phyloP scores from a whole-genome alignment of 2,888 invertebrate genomes.

The Cinara cedri region DNA sequence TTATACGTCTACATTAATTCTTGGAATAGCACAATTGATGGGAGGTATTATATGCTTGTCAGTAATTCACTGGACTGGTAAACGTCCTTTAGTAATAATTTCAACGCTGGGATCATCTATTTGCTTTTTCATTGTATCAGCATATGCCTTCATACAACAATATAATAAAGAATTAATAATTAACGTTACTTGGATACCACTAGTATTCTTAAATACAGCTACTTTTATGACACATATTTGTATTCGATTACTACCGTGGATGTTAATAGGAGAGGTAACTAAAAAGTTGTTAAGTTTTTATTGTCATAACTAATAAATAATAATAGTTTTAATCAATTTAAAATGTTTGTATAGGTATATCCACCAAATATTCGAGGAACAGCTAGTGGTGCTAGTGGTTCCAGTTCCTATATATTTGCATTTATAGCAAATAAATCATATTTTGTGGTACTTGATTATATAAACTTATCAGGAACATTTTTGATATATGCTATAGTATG shows the following conservation, averaged over 20 bases:
- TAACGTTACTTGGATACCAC: constrained; percentile 70
- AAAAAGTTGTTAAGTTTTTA: no score
- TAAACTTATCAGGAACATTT: constrained; percentile 60
- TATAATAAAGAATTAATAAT: constrained; percentile 58
- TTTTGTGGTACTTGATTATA: constrained; percentile 58
- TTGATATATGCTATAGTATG: constrained; percentile 62
- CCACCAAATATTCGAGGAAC: constrained; percentile 73
- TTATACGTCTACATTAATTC: constrained; percentile 75
- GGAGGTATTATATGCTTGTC: constrained; percentile 72
- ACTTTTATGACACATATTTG: constrained; percentile 75
- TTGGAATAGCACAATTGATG: constrained; percentile 72
- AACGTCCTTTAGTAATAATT: constrained; percentile 72
- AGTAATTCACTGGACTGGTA: constrained; percentile 76
- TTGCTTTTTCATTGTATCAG: constrained; percentile 70
- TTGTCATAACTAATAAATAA: not conserved
- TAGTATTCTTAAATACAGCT: constrained; percentile 70
- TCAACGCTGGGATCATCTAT: constrained; percentile 73
- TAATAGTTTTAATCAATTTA: not conserved
- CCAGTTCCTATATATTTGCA: constrained; percentile 76
- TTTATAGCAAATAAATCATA: constrained; percentile 79
- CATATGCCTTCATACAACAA: constrained; percentile 64
- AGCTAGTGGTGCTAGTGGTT: constrained; percentile 76
- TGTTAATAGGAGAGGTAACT: constrained; percentile 80
- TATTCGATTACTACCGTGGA: constrained; percentile 78
- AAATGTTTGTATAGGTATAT: constrained; percentile 65